phyloP scores from a whole-genome alignment of 1,140 invertebrate genomes.

The Drosophila saltans region DNA sequence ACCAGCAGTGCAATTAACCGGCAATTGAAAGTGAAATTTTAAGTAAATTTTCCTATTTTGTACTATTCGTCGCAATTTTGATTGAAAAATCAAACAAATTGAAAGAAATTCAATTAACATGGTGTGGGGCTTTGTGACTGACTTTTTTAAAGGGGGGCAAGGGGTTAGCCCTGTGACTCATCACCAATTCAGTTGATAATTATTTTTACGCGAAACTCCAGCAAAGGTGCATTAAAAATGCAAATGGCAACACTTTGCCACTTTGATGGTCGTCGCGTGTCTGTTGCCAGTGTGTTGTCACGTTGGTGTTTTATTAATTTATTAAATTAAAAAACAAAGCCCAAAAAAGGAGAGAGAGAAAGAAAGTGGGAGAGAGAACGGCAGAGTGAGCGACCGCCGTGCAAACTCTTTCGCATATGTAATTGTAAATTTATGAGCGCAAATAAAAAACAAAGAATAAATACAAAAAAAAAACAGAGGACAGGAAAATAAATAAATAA shows the following conservation, averaged over 20 bases:
- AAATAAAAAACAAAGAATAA: conserved; percentile 26
- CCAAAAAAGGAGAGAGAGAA: conserved; percentile 28
- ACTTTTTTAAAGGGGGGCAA: conserved; percentile 14
- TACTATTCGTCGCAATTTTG: not conserved
- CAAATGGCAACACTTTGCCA: conserved; percentile 81
- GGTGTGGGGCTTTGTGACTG: not conserved
- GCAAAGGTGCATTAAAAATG: conserved; percentile 78
- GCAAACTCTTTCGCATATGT: conserved; percentile 55
- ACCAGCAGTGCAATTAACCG: conserved; percentile 55
- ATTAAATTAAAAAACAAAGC: conserved; percentile 73
- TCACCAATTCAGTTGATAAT: conserved; percentile 80
- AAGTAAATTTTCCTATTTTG: conserved; percentile 24
- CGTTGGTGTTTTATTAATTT: conserved; percentile 80
- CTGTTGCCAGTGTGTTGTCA: conserved; percentile 69
- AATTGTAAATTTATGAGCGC: conserved; percentile 78
- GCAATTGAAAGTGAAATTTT: conserved; percentile 70
- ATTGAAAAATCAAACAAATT: conserved; percentile 41
- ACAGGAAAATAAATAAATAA: conserved; percentile 34
- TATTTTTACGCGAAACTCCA: conserved; percentile 75
- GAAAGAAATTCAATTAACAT: conserved; percentile 65
- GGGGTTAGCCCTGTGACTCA: conserved; percentile 39
- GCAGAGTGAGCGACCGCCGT: conserved; percentile 21
- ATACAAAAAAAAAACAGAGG: conserved; percentile 5
- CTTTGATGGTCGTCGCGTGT: conserved; percentile 62
- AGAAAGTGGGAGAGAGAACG: conserved; percentile 25